Evolutionary conservation across 2,888 invertebrate species (phyloP).

Genomic region (Galerucella calmariensis): DNA sequence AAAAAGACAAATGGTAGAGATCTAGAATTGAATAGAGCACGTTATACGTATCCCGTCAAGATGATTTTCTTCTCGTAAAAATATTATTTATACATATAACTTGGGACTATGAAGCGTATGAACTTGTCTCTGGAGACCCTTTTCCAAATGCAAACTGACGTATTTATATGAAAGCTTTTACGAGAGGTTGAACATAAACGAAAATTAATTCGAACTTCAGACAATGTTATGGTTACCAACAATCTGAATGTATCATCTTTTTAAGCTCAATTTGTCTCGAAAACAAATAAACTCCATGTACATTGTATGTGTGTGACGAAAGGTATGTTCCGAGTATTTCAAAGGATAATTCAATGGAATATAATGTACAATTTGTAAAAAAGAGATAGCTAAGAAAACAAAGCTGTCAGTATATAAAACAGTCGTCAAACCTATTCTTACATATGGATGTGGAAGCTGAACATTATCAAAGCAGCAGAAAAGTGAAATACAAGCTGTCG

Average conservation of each 20-base stretch:
- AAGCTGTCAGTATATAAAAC: too few relatives aligned
- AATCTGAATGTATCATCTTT: not conserved
- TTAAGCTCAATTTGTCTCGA: not conserved
- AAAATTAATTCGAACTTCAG: not conserved
- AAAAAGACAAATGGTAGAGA: slow-evolving; percentile 9
- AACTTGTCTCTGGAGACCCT: not conserved
- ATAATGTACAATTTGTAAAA: too few relatives aligned
- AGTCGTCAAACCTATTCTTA: too few relatives aligned
- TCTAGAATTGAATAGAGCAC: slow-evolving; percentile 9
- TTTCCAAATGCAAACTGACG: not conserved
- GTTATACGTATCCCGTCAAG: slow-evolving; percentile 1
- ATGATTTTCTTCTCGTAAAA: slow-evolving; percentile 1
- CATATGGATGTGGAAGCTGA: too few relatives aligned
- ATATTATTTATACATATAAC: not conserved
- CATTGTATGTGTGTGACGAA: too few relatives aligned
- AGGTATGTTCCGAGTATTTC: too few relatives aligned
- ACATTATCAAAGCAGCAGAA: too few relatives aligned
- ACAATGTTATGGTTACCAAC: not conserved
- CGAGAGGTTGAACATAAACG: not conserved
- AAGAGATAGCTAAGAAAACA: too few relatives aligned
- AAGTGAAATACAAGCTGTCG: too few relatives aligned
- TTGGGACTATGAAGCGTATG: not conserved
- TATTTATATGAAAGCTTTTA: not conserved
- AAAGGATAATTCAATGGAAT: too few relatives aligned
- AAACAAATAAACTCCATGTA: too few relatives aligned